These are phyloP conservation scores for Danio jaintianensis DNA, from an alignment of 2,797 vertebrate genomes.

Conservation along the genomic window DNA sequence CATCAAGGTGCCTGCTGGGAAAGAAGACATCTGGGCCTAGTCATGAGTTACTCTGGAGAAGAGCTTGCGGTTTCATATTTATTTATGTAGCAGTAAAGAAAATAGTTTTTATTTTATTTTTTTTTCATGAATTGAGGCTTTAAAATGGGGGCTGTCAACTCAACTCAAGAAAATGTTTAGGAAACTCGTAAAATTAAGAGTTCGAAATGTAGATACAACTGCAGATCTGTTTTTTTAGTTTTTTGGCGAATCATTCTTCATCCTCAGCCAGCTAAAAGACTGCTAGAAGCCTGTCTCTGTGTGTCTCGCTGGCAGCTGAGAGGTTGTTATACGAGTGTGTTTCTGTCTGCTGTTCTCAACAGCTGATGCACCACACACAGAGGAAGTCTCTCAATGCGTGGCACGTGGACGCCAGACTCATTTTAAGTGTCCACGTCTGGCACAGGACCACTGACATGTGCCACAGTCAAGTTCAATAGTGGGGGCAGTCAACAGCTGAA, in stretches of 20 bases:
- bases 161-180: too few species aligned
- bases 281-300: conserved; percentile 9
- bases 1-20: too few species aligned
- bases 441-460: conserved; percentile 39
- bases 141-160: not conserved
- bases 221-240: not conserved
- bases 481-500: conserved; percentile 48
- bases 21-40: not conserved
- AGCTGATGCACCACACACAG: conserved; percentile 24
- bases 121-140: not conserved
- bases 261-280: not conserved
- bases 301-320: conserved; percentile 27
- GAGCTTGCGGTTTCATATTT: not conserved
- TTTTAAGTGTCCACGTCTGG: conserved; percentile 48
- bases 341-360: conserved; percentile 47
- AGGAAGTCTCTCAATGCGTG: conserved; percentile 42
- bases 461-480: conserved; percentile 40
- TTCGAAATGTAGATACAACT: not conserved
- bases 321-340: conserved; percentile 35
- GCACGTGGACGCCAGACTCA: conserved; percentile 43
- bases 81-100: not conserved
- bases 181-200: too few species aligned
- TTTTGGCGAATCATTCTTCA: not conserved
- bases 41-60: not conserved
- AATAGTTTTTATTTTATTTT: not conserved